phyloP scores from a whole-genome alignment of 2,888 invertebrate species.

The Eristalis arbustorum region DNA sequence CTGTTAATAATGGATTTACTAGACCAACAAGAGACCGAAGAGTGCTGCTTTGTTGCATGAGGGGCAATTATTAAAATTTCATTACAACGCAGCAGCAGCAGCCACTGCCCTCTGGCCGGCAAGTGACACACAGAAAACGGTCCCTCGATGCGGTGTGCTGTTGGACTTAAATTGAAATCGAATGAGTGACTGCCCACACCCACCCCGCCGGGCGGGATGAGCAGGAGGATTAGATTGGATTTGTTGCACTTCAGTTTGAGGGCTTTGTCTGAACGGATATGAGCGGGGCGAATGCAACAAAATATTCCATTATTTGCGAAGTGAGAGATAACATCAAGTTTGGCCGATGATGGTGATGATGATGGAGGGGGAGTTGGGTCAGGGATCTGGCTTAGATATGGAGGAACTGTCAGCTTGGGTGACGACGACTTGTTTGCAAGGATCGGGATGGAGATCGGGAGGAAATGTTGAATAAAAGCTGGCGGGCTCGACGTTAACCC shows the following conservation, averaged over 20 bases:
- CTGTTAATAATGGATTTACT: conserved; percentile 57
- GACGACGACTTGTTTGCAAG: too few relatives aligned
- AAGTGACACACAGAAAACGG: background rate
- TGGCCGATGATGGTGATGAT: too few relatives aligned
- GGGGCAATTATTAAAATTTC: conserved; percentile 55
- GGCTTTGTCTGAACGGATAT: background rate
- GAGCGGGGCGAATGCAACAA: background rate
- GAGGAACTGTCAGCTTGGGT: too few relatives aligned
- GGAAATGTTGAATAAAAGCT: too few relatives aligned
- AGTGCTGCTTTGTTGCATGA: background rate
- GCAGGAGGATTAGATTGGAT: too few relatives aligned
- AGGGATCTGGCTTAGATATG: too few relatives aligned
- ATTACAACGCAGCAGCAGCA: conserved; percentile 11
- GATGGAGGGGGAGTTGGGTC: background rate
- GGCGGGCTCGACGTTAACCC: too few relatives aligned
- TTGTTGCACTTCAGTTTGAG: background rate
- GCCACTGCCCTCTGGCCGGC: background rate
- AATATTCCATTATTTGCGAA: too few relatives aligned
- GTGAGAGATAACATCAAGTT: too few relatives aligned
- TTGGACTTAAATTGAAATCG: conserved; percentile 54
- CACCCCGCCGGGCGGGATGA: too few relatives aligned
- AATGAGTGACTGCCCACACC: conserved; percentile 19
- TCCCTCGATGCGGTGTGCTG: background rate
- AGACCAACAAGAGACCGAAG: conserved; percentile 20
- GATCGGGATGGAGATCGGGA: too few relatives aligned